Evolutionary conservation across 2,797 vertebrate species (phyloP), one percentile per base, ranked within the genome.

Genomic region (Taeniopygia guttata): DNA sequence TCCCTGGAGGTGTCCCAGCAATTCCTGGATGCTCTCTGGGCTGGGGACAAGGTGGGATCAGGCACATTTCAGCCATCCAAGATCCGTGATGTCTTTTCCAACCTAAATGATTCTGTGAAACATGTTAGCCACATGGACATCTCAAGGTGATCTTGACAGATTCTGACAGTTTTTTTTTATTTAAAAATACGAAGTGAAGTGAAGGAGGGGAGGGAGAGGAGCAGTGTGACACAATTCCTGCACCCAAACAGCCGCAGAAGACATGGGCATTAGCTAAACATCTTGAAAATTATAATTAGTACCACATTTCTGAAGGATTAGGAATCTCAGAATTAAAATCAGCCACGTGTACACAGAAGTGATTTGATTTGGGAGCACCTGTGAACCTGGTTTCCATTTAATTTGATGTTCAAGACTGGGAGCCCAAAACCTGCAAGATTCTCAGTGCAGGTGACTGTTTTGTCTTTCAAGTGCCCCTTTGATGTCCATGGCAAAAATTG

Each of bases 21-120:
- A 64, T 3, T 7, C 1, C 34, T 60, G 54, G 25, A 26, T 40
- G 68, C 4, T 40, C 36, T 40, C 58, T 16, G 30, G 74, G 42
- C 29, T 73, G 52, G 16, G 29, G 45, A 45, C 21, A 27, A 5
- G 9, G 11, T 21, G 15, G 8, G 0, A 27, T 26, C 0, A 0
- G 30, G 9, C 16, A 29, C n/a, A n/a, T n/a, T n/a, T n/a, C n/a
- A n/a, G n/a, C 3, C 60, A 40, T 51, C 43, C 30, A 20, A 25
- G 9, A 11, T 3, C 4, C 21, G 20, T 19, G 29, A 13, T 38
- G 23, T 11, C 17, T 29, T 58, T 73, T 52, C 29, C 68, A 45
- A 1, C 10, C 20, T 40, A 5, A 40, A 5, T 12, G 23, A 25
- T 29, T 45, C 13, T 14, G 19, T 58, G 16, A 32, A 60, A 43